phyloP scores from a whole-genome alignment of 2,797 vertebrate genomes.

The Notoglanidium macrostoma region DNA sequence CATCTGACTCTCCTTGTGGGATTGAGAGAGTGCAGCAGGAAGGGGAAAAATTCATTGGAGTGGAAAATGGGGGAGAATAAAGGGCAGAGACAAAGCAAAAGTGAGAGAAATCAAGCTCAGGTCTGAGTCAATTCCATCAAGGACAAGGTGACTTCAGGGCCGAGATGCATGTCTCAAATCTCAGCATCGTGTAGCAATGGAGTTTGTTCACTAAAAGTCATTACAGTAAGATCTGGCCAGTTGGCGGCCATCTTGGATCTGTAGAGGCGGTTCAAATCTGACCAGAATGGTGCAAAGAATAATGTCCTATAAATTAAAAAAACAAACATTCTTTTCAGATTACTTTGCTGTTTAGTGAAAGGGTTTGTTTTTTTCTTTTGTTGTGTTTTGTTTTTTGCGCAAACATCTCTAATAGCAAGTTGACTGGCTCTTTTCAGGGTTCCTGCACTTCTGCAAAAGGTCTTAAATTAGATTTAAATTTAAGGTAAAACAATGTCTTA shows the following conservation, averaged over 20 bases:
- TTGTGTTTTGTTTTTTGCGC: too few relatives aligned
- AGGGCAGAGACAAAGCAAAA: constrained; percentile 10
- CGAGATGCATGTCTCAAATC: neutral
- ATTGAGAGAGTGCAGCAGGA: neutral
- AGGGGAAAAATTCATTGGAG: constrained; percentile 29
- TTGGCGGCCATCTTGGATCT: neutral
- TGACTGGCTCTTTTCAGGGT: neutral
- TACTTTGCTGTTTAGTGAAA: neutral
- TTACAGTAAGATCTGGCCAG: neutral
- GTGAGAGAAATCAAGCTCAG: neutral
- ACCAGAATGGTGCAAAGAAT: neutral
- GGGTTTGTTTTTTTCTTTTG: neutral
- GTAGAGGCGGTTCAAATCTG: neutral
- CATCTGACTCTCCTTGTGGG: constrained; percentile 11
- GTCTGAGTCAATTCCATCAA: constrained; percentile 30
- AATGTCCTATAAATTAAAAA: too few relatives aligned
- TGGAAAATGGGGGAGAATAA: constrained; percentile 28
- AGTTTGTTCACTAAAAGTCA: neutral
- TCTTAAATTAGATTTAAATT: too few relatives aligned
- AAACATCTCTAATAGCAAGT: neutral
- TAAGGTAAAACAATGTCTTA: too few relatives aligned
- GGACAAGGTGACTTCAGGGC: constrained; percentile 24
- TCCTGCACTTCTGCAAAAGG: too few relatives aligned
- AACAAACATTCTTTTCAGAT: too few relatives aligned
- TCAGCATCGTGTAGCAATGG: neutral